phyloP scores from a whole-genome alignment of 2,113 vertebrate genomes.

The Aythya baeri region DNA sequence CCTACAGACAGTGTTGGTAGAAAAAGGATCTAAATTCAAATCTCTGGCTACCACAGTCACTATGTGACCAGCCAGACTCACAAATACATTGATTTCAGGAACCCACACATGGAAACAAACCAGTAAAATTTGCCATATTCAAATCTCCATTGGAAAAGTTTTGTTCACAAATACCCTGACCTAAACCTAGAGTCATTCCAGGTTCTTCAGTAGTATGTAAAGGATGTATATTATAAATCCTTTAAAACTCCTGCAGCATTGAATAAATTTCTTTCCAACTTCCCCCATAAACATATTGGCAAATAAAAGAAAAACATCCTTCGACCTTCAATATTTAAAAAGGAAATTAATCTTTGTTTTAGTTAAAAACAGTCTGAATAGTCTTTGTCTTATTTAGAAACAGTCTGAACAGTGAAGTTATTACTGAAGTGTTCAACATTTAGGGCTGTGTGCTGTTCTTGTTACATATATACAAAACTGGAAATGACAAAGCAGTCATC shows the following conservation, averaged over 20 bases:
- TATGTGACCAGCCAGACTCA: neutral
- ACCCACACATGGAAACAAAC: neutral
- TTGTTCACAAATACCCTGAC: neutral
- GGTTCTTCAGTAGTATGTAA: neutral
- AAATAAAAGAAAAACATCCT: neutral
- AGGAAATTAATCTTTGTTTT: neutral
- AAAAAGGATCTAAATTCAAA: neutral
- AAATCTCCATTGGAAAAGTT: neutral
- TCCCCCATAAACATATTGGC: neutral
- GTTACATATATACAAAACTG: neutral
- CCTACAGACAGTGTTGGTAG: neutral
- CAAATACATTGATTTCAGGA: neutral
- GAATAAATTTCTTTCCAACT: neutral
- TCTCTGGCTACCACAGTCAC: neutral
- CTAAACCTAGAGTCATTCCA: neutral
- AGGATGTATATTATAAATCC: rapidly evolving
- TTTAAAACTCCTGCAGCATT: neutral
- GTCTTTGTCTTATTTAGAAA: neutral
- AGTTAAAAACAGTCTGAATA: too few species aligned
- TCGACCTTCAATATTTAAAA: neutral
- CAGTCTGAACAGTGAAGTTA: neutral
- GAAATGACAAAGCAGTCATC: neutral
- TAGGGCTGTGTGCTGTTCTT: neutral
- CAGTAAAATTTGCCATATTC: neutral
- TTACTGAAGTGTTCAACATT: neutral